Evolutionary conservation across 2,797 vertebrate species (phyloP).

Genomic region (Tenualosa thibaudeaui): DNA sequence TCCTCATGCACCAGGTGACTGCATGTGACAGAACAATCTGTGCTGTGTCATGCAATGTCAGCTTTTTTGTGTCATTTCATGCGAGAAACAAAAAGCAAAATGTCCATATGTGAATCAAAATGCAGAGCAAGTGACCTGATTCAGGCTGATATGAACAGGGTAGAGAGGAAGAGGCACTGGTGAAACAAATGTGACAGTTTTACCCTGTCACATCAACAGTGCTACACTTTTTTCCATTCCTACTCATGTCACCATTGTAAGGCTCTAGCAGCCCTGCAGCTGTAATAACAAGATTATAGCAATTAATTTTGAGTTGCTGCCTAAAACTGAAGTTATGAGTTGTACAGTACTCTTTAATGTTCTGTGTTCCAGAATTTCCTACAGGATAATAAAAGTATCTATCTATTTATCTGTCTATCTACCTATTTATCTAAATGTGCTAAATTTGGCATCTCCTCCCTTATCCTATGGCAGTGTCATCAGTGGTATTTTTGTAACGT

Average conservation of each 20-base stretch:
- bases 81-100: not conserved
- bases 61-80: not conserved
- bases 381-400: too few relatives aligned
- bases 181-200: not conserved
- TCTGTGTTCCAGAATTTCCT: too few relatives aligned
- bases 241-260: too few relatives aligned
- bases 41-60: not conserved
- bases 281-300: not conserved
- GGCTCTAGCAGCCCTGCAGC: not conserved
- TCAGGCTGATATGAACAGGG: not conserved
- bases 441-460: too few relatives aligned
- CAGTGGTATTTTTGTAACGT: not conserved
- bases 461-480: too few relatives aligned
- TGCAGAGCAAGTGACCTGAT: not conserved
- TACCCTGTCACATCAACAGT: not conserved
- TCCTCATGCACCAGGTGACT: slow-evolving; percentile 87
- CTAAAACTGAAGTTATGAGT: too few relatives aligned
- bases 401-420: too few relatives aligned
- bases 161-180: not conserved
- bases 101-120: not conserved
- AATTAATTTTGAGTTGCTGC: not conserved
- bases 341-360: too few relatives aligned
- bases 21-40: not conserved
- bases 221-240: too few relatives aligned
- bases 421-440: too few relatives aligned